Base-by-base conservation (phyloP, 2,113 vertebrate species). In the Mungos mungo region DNA sequence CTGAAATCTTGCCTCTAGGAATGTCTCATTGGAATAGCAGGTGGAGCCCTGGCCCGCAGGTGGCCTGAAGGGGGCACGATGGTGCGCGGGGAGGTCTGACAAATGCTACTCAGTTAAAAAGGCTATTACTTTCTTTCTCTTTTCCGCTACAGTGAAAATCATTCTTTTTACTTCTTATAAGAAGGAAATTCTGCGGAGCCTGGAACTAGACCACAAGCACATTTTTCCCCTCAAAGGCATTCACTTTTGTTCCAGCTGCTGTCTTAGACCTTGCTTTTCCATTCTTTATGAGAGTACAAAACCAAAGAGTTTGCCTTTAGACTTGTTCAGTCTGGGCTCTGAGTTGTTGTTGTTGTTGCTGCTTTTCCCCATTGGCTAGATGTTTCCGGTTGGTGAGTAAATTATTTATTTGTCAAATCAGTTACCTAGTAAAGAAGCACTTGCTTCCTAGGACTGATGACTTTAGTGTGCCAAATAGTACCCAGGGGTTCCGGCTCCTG, bases 351-450 rank as follows among this genome's bases (percentile, higher is more conserved):
- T 27, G 23, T 35, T 72, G 50, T 6, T 35, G 18, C 7, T 23
- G 8, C 5, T 2, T 27, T 65, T 89, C 63, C 50, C 33, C 50
- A 86, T 16, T 88, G 81, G 71, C 45, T 90, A 72, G 79, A 31
- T 92, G 72, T 95, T 83, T 83, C 81, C 2, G 5, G 52, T 68
- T 80, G 12, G 31, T 85, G 76, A 93, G 84, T 88, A 72, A 91
- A 93, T 89, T 86, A 50, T 85, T 68, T 93, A 52, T 68, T 90
- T 95, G 93, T 97, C 82, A 81, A 82, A 89, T 97, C 63, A 87
- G 82, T 83, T 54, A 81, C 91, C 79, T 66, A 38, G 82, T 80
- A 83, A 93, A 94, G 47, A 68, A 84, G 77, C 65, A 45, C 38
- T 95, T 57, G 57, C 38, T 94, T 83, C 84, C 85, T 63, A 72